Evolutionary conservation across 2,113 vertebrate species (phyloP), one percentile per base, ranked within the genome.

Genomic region (Chamaea fasciata): DNA sequence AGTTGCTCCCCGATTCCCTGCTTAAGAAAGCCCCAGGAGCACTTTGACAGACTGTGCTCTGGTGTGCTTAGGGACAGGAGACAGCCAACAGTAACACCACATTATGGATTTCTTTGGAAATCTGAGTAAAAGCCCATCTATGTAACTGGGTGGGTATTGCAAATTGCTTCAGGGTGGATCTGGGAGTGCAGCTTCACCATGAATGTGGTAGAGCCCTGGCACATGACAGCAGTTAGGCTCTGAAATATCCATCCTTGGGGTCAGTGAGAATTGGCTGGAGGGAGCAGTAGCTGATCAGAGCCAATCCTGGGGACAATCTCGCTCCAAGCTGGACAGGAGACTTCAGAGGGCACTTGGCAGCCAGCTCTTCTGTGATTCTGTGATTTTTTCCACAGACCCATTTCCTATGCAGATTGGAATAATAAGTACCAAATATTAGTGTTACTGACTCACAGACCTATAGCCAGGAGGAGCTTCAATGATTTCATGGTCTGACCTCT

Each of bases 351-450:
- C 22, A 15, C 60, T 81, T 70, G 39, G n/a, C 42, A 94, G 64
- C n/a, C 76, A 90, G 30, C 0, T 3, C 18, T 31, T 64, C 75
- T 46, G 20, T 0, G 0, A 50, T 39, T 91, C 19, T 41, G 15
- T 83, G 41, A 55, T 53, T 18, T 69, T 59, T 73, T 39, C 12
- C 53, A 53, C 6, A 9, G 17, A 57, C 30, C 39, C 35, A 31
- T 39, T 86, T 68, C 57, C 50, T 56, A 56, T 18, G 57, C 9
- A 76, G 30, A 22, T 6, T 94, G 73, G 50, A 37, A 53, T 18
- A 80, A 0, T 28, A 87, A 57, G 15, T 49, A 50, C 27, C 49
- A 73, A 64, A 68, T 79, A 79, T 42, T 47, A 77, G 21, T 57
- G 41, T 60, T 39, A 87, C 50, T 53, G 59, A 65, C 46, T 55